Base-by-base conservation (phyloP, 2,113 vertebrate species). In the Poecile atricapillus region DNA sequence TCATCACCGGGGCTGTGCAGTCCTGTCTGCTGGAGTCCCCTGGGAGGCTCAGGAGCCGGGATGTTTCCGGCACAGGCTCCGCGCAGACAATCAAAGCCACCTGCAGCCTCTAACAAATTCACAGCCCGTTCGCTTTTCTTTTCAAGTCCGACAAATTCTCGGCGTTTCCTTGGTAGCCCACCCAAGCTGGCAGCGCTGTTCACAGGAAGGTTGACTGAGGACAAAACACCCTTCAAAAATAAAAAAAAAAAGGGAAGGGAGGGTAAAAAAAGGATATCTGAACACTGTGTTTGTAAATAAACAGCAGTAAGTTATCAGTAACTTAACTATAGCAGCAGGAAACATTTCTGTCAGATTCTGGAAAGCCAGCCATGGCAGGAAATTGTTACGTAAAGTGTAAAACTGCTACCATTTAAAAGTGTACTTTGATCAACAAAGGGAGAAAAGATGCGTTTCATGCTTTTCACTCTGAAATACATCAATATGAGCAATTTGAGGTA, bases 401-500 rank as follows among this genome's bases (percentile, higher is more conserved):
- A 92, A 86, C 56, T 77, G 59, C 79, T 93, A 41, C 79, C 90
- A 90, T 86, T 95, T 93, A 86, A 80, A 94, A 94, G 46, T 60
- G 15, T 14, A 33, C 52, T 93, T 95, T 74, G 78, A 95, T 95
- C 88, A 88, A 83, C 71, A 83, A 67, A 93, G 76, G 52, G 20
- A 73, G 52, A 86, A 73, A 76, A 83, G 15, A 76, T 27, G 30
- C 55, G 47, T 73, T 89, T 74, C 35, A 39, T 74, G 43, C 30
- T 91, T 95, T 89, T 84, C 63, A 50, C 37, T 84, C 44, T 46
- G n/a, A 93, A 95, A 83, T 65, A 46, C 9, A 83, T 49, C 63
- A 60, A 20, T 58, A 20, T 22, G 24, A 74, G 49, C 46, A 87
- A 77, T 52, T 30, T 69, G 13, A 81, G 35, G 8, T 52, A 87